phyloP scores from a whole-genome alignment of 1,140 invertebrate species.

The Cydia splendana region DNA sequence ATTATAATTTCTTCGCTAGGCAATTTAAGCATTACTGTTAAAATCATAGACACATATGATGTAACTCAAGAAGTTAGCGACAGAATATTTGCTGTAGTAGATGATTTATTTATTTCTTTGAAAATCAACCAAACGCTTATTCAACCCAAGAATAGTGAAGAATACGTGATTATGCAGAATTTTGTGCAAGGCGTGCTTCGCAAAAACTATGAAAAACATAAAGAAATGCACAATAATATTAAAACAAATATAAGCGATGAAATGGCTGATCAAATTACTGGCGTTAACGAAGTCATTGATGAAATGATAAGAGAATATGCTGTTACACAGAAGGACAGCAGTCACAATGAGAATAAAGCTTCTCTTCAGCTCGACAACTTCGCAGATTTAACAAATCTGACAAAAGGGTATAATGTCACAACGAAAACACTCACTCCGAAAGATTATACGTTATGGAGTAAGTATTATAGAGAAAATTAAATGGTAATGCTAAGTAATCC shows the following conservation, averaged over 20 bases:
- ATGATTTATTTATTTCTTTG: slow-evolving; percentile 1
- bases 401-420: neutral
- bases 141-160: neutral
- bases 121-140: neutral
- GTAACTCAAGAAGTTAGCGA: neutral
- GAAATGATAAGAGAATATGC: slow-evolving; percentile 11
- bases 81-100: neutral
- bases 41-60: neutral
- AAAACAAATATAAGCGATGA: neutral
- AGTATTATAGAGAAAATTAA: neutral
- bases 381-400: neutral
- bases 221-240: slow-evolving; percentile 14
- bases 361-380: neutral
- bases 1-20: neutral
- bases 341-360: neutral
- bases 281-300: neutral
- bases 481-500: too few species aligned
- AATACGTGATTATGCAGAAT: neutral
- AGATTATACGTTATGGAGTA: neutral
- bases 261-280: slow-evolving; percentile 1
- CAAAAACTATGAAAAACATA: neutral
- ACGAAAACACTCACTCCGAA: neutral
- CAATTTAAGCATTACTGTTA: neutral
- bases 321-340: neutral
- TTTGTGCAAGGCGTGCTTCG: neutral